Base-by-base conservation (phyloP, 2,888 invertebrate genomes). In the Augochlorella aurata region DNA sequence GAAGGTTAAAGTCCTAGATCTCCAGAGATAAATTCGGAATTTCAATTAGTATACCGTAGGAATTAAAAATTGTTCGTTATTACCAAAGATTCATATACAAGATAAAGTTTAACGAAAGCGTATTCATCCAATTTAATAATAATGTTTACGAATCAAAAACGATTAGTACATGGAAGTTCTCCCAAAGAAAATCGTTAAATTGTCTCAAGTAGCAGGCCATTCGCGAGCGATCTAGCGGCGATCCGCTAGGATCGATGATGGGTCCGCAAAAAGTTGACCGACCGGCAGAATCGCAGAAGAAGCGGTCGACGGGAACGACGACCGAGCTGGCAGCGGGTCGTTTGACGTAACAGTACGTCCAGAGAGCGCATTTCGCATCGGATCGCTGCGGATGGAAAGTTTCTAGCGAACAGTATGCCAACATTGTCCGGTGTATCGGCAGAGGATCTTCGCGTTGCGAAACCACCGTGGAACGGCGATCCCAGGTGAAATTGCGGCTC, bases 321-420 rank as follows among this genome's bases (percentile, higher is more conserved):
- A 74, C 71, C 63, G 79, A 52, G 50, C 52, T 58, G 78, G 75
- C 44, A 54, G 21, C 69, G 29, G 74, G 61, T 70, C 58, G 67
- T 38, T 69, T 83, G 72, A 83, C 83, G 83, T 78, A 83, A 83
- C 75, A 72, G 66, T 58, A 66, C 68, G 66, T 63, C 63, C 63
- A 24, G 63, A 16, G 63, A 61, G 69, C 72, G 58, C 65, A 47
- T 79, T 79, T 79, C 58, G 58, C 58, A 24, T 54, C 74, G 21
- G 50, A 38, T 45, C 72, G 52, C 79, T 79, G 66, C 80, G 82
- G 72, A 76, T 82, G 70, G 80, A 82, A 82, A 83, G 82, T 83
- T 83, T 84, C 54, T 21, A 54, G 54, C 54, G n/a, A 21, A 12
- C 54, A n/a, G 10, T 54, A 21, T 10, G 10, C 21, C 54, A 1